Evolutionary conservation across 2,113 vertebrate genomes (phyloP).

Genomic region (Neoarius graeffei): DNA sequence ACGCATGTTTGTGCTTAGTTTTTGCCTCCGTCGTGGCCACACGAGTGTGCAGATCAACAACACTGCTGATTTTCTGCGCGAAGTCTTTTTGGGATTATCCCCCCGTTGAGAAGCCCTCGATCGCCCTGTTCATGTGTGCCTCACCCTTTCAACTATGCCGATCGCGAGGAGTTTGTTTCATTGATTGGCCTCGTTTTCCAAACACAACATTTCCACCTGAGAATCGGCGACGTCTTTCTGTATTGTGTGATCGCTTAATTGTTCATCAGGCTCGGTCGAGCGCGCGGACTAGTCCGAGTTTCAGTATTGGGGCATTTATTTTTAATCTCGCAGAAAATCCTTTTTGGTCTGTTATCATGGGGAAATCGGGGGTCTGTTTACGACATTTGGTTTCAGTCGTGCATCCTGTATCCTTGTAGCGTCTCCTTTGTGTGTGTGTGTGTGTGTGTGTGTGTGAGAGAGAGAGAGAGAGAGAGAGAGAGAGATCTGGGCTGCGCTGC

Average conservation of each 20-base stretch:
- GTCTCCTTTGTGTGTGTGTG: conserved; percentile 60
- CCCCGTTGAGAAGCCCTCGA: conserved; percentile 20
- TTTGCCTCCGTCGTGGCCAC: conserved; percentile 56
- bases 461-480: neutral
- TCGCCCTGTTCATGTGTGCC: conserved; percentile 6
- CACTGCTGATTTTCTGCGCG: conserved; percentile 44
- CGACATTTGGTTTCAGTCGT: conserved; percentile 36
- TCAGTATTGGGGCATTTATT: conserved; percentile 47
- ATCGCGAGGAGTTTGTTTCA: conserved; percentile 21
- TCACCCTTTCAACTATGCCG: conserved; percentile 24
- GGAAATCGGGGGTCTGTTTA: neutral
- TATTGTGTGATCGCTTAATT: conserved; percentile 42
- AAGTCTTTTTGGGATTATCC: conserved; percentile 40
- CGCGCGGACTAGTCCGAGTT: conserved; percentile 63
- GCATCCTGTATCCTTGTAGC: conserved; percentile 48
- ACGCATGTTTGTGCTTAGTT: conserved; percentile 61
- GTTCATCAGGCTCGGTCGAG: conserved; percentile 56
- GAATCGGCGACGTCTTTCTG: conserved; percentile 55
- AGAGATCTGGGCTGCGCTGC: conserved; percentile 48
- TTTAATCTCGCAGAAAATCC: conserved; percentile 31
- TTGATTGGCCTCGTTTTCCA: conserved; percentile 19
- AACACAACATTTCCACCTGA: conserved; percentile 58
- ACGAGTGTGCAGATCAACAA: conserved; percentile 47
- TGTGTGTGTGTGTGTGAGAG: conserved; percentile 2
- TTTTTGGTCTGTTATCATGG: neutral